These are phyloP conservation scores for Bombycilla garrulus DNA, from an alignment of 2,113 vertebrate species.

Conservation along the genomic window DNA sequence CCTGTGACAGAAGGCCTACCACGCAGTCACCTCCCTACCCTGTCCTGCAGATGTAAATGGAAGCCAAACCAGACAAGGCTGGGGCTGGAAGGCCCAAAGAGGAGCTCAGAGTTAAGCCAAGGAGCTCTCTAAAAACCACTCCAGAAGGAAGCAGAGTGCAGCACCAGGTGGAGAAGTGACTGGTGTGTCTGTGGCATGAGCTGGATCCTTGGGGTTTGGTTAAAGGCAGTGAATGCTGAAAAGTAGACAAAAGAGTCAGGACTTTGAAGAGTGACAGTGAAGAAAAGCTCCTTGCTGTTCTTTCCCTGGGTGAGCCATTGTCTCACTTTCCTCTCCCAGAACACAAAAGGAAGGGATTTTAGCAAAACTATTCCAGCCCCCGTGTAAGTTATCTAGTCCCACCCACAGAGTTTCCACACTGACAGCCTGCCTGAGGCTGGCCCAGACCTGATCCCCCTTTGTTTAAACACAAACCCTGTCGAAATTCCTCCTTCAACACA, in stretches of 20 bases:
- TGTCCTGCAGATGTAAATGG: background rate
- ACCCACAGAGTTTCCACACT: background rate
- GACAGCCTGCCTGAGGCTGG: background rate
- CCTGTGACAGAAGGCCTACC: background rate
- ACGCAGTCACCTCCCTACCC: background rate
- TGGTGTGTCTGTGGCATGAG: slow-evolving; percentile 11
- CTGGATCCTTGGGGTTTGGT: slow-evolving; percentile 35
- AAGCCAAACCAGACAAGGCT: background rate
- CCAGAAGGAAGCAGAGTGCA: slow-evolving; percentile 16
- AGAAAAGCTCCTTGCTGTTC: slow-evolving; percentile 1
- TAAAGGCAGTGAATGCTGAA: background rate
- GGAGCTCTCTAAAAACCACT: slow-evolving; percentile 6
- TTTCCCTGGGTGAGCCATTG: background rate
- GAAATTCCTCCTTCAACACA: too few relatives aligned
- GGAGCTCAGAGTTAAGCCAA: slow-evolving; percentile 29
- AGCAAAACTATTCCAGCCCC: background rate
- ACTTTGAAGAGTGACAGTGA: slow-evolving; percentile 29
- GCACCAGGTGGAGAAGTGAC: slow-evolving; percentile 19
- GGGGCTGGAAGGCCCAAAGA: background rate
- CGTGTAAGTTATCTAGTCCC: background rate
- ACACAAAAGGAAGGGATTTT: background rate
- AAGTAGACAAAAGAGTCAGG: slow-evolving; percentile 43
- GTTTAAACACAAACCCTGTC: background rate
- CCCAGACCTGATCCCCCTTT: background rate
- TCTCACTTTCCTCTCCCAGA: background rate